Conservation (phyloP, 2,797 vertebrate species). For the Lophius americanus region DNA sequence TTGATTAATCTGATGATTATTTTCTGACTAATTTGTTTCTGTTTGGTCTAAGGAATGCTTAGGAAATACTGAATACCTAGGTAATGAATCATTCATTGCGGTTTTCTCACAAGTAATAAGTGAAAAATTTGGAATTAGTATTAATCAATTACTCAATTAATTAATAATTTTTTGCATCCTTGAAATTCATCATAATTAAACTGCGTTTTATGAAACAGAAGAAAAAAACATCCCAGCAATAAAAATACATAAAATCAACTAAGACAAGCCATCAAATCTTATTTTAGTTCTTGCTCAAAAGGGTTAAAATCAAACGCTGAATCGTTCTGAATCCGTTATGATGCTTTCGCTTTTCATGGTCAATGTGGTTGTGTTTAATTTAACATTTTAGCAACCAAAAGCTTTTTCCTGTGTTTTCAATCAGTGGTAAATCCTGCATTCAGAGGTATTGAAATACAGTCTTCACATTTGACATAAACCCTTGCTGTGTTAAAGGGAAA, state of each 20-base stretch:
- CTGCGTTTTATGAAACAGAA: too few relatives aligned
- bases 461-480: constrained; percentile 21
- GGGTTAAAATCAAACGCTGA: background rate
- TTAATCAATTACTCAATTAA: background rate
- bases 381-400: constrained; percentile 12
- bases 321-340: background rate
- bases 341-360: background rate
- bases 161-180: too few relatives aligned
- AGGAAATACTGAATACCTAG: background rate
- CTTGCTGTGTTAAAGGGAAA: constrained; percentile 8
- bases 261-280: background rate
- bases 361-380: constrained; percentile 20
- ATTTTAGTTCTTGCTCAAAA: background rate
- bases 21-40: background rate
- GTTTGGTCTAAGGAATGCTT: background rate
- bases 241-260: too few relatives aligned
- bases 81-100: too few relatives aligned
- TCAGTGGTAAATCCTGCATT: constrained; percentile 8
- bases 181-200: too few relatives aligned
- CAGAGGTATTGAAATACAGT: background rate
- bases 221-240: background rate
- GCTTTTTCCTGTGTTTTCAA: constrained; percentile 29
- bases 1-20: background rate
- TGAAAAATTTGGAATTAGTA: background rate
- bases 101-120: too few relatives aligned